A percentile compares a stretch with the other conserved stretches of the same genome.
Conservation (phyloP, 2,888 invertebrate genomes). For the Mythimna albipuncta region DNA sequence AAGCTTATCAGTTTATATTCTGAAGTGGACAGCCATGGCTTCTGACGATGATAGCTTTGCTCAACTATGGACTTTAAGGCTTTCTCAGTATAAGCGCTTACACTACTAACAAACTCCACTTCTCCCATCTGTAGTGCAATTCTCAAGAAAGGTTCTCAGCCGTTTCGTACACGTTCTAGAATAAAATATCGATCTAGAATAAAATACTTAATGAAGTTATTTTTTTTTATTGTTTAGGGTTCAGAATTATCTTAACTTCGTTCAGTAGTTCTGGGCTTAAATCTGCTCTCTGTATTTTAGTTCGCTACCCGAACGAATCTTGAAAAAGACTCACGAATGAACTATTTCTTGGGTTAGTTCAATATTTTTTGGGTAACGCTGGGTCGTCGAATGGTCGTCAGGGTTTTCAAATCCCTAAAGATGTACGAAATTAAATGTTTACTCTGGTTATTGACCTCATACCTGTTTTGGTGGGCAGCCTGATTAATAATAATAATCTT, state of each 20-base stretch:
- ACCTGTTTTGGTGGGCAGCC: neutral
- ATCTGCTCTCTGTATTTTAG: constrained; percentile 33
- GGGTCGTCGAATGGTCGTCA: constrained; percentile 6
- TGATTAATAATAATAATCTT: too few relatives aligned
- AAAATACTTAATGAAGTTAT: constrained; percentile 49
- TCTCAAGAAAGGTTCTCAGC: constrained; percentile 27
- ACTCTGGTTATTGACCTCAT: neutral
- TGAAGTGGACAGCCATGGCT: neutral
- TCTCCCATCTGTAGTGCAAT: constrained; percentile 28
- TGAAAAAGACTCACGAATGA: constrained; percentile 15
- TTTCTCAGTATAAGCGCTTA: constrained; percentile 19
- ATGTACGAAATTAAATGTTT: constrained; percentile 11
- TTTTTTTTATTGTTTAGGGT: constrained; percentile 54
- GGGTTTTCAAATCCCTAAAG: constrained; percentile 1
- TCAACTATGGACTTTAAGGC: constrained; percentile 10
- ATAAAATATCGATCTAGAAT: constrained; percentile 38
- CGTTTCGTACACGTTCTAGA: constrained; percentile 38
- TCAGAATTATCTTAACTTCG: constrained; percentile 39
- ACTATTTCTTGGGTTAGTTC: constrained; percentile 29
- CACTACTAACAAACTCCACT: constrained; percentile 31
- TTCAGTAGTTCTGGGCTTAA: constrained; percentile 28
- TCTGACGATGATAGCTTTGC: neutral
- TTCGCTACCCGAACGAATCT: constrained; percentile 19
- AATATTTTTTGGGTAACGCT: constrained; percentile 34
- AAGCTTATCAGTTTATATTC: neutral